phyloP scores from a whole-genome alignment of 2,113 vertebrate genomes.

The Piprites chloris region DNA sequence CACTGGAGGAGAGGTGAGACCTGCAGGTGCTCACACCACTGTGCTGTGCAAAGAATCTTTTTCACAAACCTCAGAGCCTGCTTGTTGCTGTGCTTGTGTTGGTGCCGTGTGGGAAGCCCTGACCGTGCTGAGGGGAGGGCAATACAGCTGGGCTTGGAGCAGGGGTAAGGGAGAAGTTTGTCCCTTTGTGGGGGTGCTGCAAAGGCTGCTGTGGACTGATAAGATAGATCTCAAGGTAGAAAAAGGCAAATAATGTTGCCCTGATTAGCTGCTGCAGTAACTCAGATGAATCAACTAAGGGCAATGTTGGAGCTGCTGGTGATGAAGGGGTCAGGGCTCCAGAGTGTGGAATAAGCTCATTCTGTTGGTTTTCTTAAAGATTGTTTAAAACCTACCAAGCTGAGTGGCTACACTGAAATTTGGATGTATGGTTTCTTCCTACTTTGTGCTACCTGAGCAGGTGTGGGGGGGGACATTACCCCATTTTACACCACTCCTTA shows the following conservation, averaged over 20 bases:
- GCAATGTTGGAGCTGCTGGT: neutral
- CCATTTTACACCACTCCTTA: neutral
- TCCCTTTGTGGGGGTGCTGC: neutral
- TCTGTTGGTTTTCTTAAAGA: neutral
- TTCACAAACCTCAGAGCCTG: neutral
- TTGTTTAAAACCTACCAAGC: neutral
- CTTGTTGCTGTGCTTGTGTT: neutral
- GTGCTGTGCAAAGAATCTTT: neutral
- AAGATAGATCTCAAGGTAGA: neutral
- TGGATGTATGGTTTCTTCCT: neutral
- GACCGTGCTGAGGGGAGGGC: neutral
- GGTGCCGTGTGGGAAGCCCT: neutral
- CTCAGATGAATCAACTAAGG: neutral
- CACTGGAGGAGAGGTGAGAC: neutral
- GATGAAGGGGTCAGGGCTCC: neutral
- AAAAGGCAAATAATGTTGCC: neutral
- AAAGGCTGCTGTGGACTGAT: neutral
- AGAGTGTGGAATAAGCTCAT: neutral
- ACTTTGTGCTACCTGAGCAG: neutral
- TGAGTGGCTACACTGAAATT: neutral
- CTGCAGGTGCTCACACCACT: neutral
- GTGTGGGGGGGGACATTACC: neutral
- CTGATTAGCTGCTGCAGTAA: neutral
- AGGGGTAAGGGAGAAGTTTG: neutral
- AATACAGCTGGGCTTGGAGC: neutral